A percentile compares a stretch with the other conserved stretches of the same genome.
Evolutionary conservation across 2,113 vertebrate species (phyloP).

Genomic region (human): GRCh38 chr14:74164501-74165000

Average conservation of each 20-base stretch:
- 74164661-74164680: neutral
- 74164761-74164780: neutral
- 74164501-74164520: too few relatives aligned
- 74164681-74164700: neutral
- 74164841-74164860: neutral
- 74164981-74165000: conserved; percentile 36
- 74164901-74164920: neutral
- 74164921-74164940: neutral
- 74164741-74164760: neutral
- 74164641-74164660: neutral
- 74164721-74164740: neutral
- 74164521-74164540: too few relatives aligned
- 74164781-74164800: neutral
- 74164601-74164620: neutral
- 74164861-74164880: neutral
- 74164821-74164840: neutral
- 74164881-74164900: conserved; percentile 23
- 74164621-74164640: neutral
- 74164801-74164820: neutral
- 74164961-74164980: neutral
- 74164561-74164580: too few relatives aligned
- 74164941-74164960: neutral
- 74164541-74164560: too few relatives aligned
- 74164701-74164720: neutral
- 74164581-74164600: neutral